These are phyloP conservation scores for Alectura lathami DNA, from an alignment of 2,113 vertebrate species.

Conservation along the genomic window DNA sequence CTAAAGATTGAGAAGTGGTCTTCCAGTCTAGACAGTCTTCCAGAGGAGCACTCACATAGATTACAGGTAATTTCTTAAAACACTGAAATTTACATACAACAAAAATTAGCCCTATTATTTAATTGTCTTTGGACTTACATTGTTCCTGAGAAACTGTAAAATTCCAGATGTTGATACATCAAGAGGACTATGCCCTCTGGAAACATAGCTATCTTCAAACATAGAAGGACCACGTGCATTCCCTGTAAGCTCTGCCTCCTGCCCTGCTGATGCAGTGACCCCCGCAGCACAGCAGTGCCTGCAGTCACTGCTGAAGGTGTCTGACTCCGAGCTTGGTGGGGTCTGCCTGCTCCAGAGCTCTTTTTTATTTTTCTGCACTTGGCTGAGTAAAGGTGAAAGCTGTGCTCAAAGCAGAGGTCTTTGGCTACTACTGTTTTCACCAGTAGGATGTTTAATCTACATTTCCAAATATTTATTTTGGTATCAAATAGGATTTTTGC, in stretches of 20 bases:
- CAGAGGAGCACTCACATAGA: background rate
- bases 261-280: background rate
- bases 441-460: background rate
- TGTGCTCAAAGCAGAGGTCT: background rate
- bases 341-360: background rate
- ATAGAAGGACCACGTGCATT: background rate
- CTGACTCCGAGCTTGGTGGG: background rate
- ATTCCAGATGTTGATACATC: background rate
- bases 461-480: background rate
- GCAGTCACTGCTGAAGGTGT: background rate
- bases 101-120: background rate
- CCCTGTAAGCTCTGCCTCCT: background rate
- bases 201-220: background rate
- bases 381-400: background rate
- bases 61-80: background rate
- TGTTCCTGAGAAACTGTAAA: background rate
- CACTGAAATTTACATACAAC: fast-evolving
- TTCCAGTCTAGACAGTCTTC: background rate
- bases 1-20: background rate
- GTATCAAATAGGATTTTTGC: background rate
- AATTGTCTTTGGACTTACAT: background rate
- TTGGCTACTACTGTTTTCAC: background rate
- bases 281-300: background rate
- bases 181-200: background rate
- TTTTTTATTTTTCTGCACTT: background rate